Percentiles rank a stretch among this genome's conserved stretches.
Evolutionary conservation across 2,797 vertebrate species (phyloP).

Genomic region (Tangara arthus): DNA sequence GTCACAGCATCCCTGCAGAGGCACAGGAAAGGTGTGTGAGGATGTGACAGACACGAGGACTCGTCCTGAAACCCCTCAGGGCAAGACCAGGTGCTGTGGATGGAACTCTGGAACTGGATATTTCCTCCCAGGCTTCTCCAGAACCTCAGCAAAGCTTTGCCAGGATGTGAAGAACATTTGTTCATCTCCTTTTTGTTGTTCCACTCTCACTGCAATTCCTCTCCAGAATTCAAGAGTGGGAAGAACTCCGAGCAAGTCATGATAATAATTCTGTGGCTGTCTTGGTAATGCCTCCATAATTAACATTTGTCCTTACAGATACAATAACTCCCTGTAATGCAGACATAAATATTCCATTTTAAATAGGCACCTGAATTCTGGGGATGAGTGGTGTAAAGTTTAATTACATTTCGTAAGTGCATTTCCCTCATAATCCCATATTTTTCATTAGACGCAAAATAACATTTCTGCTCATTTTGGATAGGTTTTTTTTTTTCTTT

Average conservation of each 20-base stretch:
- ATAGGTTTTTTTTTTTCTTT: not conserved
- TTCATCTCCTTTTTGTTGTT: not conserved
- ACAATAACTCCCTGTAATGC: not conserved
- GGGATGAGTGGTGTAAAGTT: not conserved
- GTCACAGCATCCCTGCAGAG: not conserved
- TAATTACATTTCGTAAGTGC: not conserved
- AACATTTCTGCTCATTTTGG: not conserved
- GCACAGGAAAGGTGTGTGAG: not conserved
- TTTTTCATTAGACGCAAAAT: constrained; percentile 6
- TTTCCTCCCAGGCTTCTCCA: not conserved
- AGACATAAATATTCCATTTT: not conserved
- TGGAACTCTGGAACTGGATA: accelerated
- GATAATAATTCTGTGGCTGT: not conserved
- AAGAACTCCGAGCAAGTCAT: accelerated
- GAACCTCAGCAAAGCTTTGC: not conserved
- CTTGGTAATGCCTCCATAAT: not conserved
- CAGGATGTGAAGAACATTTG: accelerated
- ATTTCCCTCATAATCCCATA: not conserved
- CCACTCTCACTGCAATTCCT: not conserved
- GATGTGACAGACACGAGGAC: not conserved
- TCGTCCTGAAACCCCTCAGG: not conserved
- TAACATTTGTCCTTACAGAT: not conserved
- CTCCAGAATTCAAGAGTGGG: not conserved
- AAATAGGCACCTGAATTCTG: not conserved
- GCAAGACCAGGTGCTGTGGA: not conserved